phyloP scores from a whole-genome alignment of 2,797 vertebrate species.

The Echeneis naucrates region DNA sequence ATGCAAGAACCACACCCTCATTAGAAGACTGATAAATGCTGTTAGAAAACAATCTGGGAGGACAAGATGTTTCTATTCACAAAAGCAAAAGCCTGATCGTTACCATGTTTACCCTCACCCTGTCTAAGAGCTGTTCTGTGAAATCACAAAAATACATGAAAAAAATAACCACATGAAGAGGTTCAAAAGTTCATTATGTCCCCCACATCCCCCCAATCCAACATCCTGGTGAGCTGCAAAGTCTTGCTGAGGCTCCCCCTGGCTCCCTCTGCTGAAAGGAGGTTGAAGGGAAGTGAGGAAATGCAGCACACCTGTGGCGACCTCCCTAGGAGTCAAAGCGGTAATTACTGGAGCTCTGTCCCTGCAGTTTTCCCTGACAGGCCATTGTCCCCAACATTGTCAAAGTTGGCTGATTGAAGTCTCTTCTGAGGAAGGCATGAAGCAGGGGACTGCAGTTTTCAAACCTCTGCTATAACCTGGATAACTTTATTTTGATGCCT shows the following conservation, averaged over 20 bases:
- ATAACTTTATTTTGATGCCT: background rate
- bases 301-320: conserved; percentile 8
- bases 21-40: conserved; percentile 44
- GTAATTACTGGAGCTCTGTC: conserved; percentile 36
- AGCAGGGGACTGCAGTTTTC: background rate
- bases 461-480: no score
- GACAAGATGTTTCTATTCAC: conserved; percentile 22
- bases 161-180: background rate
- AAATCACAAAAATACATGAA: conserved; percentile 30
- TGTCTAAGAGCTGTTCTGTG: conserved; percentile 4
- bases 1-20: conserved; percentile 23
- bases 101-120: conserved; percentile 16
- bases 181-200: background rate
- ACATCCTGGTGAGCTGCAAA: background rate
- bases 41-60: conserved; percentile 32
- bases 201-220: background rate
- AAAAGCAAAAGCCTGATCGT: conserved; percentile 27
- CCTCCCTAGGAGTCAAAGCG: conserved; percentile 21
- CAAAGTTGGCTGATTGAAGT: background rate
- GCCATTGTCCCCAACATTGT: background rate
- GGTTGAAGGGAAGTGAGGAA: conserved; percentile 10
- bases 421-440: background rate
- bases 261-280: background rate
- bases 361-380: background rate
- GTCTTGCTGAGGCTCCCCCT: conserved; percentile 22